Evolutionary conservation across 2,888 invertebrate species (phyloP).

Genomic region (Drosophila neotestacea): DNA sequence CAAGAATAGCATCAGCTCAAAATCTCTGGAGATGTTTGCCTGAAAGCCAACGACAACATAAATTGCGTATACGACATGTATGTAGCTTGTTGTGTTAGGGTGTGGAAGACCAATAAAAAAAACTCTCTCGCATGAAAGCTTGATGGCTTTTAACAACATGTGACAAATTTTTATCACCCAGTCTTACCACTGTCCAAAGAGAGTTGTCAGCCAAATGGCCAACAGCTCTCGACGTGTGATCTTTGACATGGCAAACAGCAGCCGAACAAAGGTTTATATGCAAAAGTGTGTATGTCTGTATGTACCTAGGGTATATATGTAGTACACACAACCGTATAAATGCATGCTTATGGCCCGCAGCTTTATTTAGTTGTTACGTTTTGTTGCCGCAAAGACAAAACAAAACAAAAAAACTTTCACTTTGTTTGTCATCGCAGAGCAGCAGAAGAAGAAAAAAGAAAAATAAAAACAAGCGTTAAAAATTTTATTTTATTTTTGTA

Average conservation of each 20-base stretch:
- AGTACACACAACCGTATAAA: conserved; percentile 16
- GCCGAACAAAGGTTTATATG: conserved; percentile 17
- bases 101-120: conserved; percentile 36
- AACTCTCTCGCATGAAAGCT: conserved; percentile 28
- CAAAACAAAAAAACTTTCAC: conserved; percentile 67
- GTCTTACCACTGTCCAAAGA: conserved; percentile 46
- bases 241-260: conserved; percentile 65
- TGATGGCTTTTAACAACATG: conserved; percentile 62
- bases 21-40: conserved; percentile 28
- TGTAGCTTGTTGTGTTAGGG: conserved; percentile 14
- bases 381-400: conserved; percentile 67
- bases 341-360: conserved; percentile 58
- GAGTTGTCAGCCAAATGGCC: conserved; percentile 48
- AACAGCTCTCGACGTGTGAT: conserved; percentile 39
- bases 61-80: conserved; percentile 53
- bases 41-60: conserved; percentile 15
- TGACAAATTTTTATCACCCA: conserved; percentile 75
- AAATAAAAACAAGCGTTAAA: conserved; percentile 62
- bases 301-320: conserved; percentile 2
- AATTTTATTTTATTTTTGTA: conserved; percentile 51
- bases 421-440: conserved; percentile 76
- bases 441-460: conserved; percentile 33
- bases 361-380: conserved; percentile 77
- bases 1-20: conserved; percentile 11
- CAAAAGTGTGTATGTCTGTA: background rate